Base-by-base conservation (phyloP, 2,888 invertebrate species). In the Yponomeuta malinellus region DNA sequence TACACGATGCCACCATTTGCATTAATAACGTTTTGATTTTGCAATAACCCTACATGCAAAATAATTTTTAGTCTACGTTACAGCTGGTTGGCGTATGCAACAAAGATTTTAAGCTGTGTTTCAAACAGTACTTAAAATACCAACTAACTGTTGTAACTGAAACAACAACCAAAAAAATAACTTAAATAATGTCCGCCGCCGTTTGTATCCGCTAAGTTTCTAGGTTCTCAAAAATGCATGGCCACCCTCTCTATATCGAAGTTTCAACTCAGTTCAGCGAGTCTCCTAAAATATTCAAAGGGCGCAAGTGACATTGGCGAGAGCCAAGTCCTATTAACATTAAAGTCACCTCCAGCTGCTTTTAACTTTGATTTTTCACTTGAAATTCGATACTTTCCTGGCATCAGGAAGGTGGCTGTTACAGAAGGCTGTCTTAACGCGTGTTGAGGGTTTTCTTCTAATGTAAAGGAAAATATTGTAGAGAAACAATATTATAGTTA, bases 261-360 rank as follows among this genome's bases (percentile, higher is more conserved):
- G 80, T 87, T 89, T 82, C 78, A 79, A 84, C 79, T 82, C 77
- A 75, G 76, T 79, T 75, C 76, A 70, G 76, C 76, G 76, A 76
- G 78, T 75, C 78, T 74, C 80, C 86, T 90, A 84, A 88, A 89
- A 89, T 87, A 89, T 89, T 90, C 88, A 89, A 79, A 77, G 78
- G 79, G 48, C 80, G 79, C 81, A 85, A 87, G 84, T 86, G 85
- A 84, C 85, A 84, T 83, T 74, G 78, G 81, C 73, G 74, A 82
- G 82, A 81, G 79, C 78, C 79, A 78, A 68, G 48, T 69, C 81
- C 84, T 86, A 88, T 88, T 86, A 88, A 85, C 83, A 83, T 83
- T 78, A 76, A 80, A 81, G 79, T 79, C 78, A 79, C 79, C 81
- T 78, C 78, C 72, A 75, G 74, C 76, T 59, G 43, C 48, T 31